Base-by-base conservation (phyloP, 2,888 invertebrate genomes). In the Lepidochitona cinerea region DNA sequence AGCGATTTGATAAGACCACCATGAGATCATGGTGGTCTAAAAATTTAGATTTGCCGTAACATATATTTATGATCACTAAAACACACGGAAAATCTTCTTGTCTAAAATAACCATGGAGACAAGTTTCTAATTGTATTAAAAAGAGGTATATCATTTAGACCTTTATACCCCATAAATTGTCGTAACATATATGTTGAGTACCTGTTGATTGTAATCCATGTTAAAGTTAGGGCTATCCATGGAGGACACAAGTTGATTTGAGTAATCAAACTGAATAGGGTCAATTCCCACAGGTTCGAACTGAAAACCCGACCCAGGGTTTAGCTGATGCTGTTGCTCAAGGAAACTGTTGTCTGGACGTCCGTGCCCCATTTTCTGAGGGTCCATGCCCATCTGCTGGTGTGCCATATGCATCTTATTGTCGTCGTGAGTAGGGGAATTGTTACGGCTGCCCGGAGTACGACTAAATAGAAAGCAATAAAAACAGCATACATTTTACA, bases 391-490 rank as follows among this genome's bases (percentile, higher is more conserved):
- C 73, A 83, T 78, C 67, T 80, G 79, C 64, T 79, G 77, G n/a
- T 74, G 75, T 1, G 75, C 67, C 29, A 75, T 74, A 35, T 72
- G 71, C 0, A 66, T 59, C 64, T 80, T 80, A 74, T 93, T 92
- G 75, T 96, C 96, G 86, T 95, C 95, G 91, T 96, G 96, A 23
- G 96, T 96, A 68, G 97, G 97, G 59, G 97, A 97, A 77, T 96
- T 96, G 91, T 97, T 97, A 86, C 96, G 94, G 87, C 97, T 96
- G 71, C 96, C 96, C 53, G 18, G 7, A 29, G 37, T 32, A 12
- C 53, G 52, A 68, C 49, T 32, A n/a, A 23, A 67, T 54, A 33
- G 74, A n/a, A 7, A 49, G 7, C n/a, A n/a, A n/a, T n/a, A n/a
- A n/a, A n/a, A n/a, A n/a, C n/a, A n/a, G n/a, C n/a, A n/a, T n/a